A percentile compares a stretch with the other conserved stretches of the same genome.
phyloP scores from a whole-genome alignment of 2,797 vertebrate genomes.

The Lycodopsis pacificus region DNA sequence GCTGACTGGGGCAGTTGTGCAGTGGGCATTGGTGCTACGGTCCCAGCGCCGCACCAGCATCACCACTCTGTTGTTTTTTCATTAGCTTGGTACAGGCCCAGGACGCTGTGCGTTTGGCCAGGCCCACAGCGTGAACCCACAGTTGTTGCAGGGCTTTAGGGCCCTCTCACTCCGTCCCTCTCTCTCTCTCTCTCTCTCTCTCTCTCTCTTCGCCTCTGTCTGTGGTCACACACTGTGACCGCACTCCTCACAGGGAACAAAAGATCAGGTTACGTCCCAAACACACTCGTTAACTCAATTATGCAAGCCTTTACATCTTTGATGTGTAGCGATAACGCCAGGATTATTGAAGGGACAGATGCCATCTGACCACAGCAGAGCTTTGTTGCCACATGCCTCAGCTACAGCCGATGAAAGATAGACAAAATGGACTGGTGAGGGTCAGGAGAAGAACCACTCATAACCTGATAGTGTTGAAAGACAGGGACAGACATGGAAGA shows the following conservation, averaged over 20 bases:
- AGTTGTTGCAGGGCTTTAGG: conserved; percentile 77
- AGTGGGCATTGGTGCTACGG: conserved; percentile 40
- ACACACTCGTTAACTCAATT: conserved; percentile 83
- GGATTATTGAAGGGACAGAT: conserved; percentile 75
- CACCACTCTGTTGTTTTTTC: conserved; percentile 78
- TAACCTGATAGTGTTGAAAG: conserved; percentile 53
- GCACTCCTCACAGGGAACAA: conserved; percentile 52
- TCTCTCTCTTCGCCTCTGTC: conserved; percentile 39
- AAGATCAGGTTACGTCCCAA: conserved; percentile 74
- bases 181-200: conserved; percentile 5
- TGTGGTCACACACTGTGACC: conserved; percentile 65
- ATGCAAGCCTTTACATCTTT: conserved; percentile 72
- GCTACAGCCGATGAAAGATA: conserved; percentile 54
- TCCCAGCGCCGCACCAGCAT: conserved; percentile 61
- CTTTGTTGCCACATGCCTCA: conserved; percentile 65
- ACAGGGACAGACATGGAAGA: conserved; percentile 29
- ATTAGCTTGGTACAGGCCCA: conserved; percentile 67
- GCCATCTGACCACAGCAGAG: conserved; percentile 67
- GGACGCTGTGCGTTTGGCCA: conserved; percentile 49
- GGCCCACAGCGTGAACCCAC: conserved; percentile 71
- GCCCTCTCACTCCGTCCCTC: conserved; percentile 31
- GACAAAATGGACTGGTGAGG: conserved; percentile 48
- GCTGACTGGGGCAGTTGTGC: conserved; percentile 64
- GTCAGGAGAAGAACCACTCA: conserved; percentile 45
- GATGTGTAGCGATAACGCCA: conserved; percentile 70